Conservation (phyloP, 2,888 invertebrate genomes). For the Acanthacorydalis orientalis region DNA sequence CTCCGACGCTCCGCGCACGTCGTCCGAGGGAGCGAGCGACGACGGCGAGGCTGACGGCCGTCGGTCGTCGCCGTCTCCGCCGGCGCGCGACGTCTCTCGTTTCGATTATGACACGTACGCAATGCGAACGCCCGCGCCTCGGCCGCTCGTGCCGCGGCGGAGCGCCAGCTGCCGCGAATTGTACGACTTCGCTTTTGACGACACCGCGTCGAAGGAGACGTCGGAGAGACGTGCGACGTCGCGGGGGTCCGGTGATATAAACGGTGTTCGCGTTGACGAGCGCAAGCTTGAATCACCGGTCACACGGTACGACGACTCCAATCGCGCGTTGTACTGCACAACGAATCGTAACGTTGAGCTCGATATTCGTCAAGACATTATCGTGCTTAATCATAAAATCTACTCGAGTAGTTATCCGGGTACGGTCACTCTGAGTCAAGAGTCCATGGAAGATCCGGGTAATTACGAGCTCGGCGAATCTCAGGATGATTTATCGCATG, state of each 20-base stretch:
- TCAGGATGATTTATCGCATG: conserved; percentile 75
- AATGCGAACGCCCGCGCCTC: conserved; percentile 19
- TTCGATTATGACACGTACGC: conserved; percentile 12
- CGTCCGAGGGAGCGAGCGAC: conserved; percentile 16
- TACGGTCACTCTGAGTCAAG: conserved; percentile 47
- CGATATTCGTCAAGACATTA: conserved; percentile 49
- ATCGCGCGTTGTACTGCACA: conserved; percentile 41
- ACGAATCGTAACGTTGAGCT: conserved; percentile 42
- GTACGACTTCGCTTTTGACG: conserved; percentile 59
- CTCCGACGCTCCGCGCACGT: conserved; percentile 46
- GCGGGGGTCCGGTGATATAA: conserved; percentile 14
- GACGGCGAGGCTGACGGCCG: conserved; percentile 14
- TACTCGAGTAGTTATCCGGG: conserved; percentile 80
- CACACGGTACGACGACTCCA: conserved; percentile 53
- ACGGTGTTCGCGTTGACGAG: conserved; percentile 19
- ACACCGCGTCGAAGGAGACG: conserved; percentile 25
- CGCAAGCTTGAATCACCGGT: conserved; percentile 48
- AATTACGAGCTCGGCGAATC: conserved; percentile 49
- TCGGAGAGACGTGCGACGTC: conserved; percentile 15
- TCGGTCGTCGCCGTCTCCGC: conserved; percentile 17
- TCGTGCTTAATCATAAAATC: conserved; percentile 48
- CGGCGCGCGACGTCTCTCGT: conserved; percentile 8
- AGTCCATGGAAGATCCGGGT: conserved; percentile 45
- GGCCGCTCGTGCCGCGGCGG: conserved; percentile 50
- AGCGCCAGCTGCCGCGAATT: conserved; percentile 71